Base-by-base conservation (phyloP, 2,113 vertebrate species). In the Cromileptes altivelis region DNA sequence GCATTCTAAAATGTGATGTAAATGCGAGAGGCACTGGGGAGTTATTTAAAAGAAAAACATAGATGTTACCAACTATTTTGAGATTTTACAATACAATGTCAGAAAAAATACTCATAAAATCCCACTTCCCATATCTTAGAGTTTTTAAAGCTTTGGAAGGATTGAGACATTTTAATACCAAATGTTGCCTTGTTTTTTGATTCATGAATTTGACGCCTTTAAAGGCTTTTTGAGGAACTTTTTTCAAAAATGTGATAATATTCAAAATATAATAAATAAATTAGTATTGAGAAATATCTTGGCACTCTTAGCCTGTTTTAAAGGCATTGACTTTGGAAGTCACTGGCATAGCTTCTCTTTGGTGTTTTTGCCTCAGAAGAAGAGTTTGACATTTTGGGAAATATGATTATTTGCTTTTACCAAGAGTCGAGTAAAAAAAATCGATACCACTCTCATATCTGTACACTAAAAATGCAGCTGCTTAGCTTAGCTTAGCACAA, bases 401-500 rank as follows among this genome's bases (percentile, higher is more conserved):
- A 52, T 30, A 27, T 4, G 0, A 2, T 63, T 42, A 1, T 21
- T 11, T 11, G 18, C 30, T 33, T 18, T 62, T 18, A 12, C 9
- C 33, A 37, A 21, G 33, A 62, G 60, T 40, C 33, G 40, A 17
- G 8, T 19, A 9, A 40, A 18, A 18, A 19, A 25, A 4, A 7
- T 19, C 12, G 3, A 58, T 58, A 30, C 55, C 10, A 21, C 70
- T 27, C 33, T 25, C 12, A 55, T 25, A 17, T 55, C 9, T 57
- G 52, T 42, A 25, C 0, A 2, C 53, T 57, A 12, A 23, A 40
- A 2, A 11, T 70, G 15, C n/a, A 40, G 52, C 2, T 0, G 10
- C 33, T 45, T 57, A 45, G 69, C n/a, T 71, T 57, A 71, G 21
- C n/a, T 71, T 57, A 71, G 21, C 33, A 45, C 23, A 25, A 42